Conservation (phyloP, 2,113 vertebrate species). For the Otus sunia region DNA sequence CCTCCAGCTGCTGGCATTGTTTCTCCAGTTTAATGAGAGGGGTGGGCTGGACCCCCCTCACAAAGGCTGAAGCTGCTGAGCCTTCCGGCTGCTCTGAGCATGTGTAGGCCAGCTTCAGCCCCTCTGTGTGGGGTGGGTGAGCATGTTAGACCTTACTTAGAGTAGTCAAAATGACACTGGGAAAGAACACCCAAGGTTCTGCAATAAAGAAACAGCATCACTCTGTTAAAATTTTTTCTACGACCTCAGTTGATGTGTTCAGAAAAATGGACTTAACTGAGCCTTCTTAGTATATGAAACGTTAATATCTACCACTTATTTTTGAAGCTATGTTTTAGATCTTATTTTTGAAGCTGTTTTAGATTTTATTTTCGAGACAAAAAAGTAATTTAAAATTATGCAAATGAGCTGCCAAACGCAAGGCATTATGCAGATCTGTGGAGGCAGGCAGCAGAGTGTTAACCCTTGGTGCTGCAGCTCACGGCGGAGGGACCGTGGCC, state of each 20-base stretch:
- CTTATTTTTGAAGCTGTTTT: conserved; percentile 30
- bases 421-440: conserved; percentile 41
- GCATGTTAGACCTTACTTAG: neutral
- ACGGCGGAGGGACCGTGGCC: fast-evolving
- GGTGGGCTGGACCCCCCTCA: neutral
- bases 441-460: conserved; percentile 4
- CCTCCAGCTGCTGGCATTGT: neutral
- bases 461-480: conserved; percentile 7
- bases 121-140: neutral
- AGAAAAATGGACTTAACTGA: neutral
- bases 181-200: neutral
- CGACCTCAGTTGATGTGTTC: neutral
- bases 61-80: neutral
- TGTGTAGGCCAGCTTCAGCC: neutral
- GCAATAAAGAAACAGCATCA: neutral
- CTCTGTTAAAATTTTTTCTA: neutral
- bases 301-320: neutral
- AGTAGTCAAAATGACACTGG: neutral
- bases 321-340: neutral
- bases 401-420: conserved; percentile 21
- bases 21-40: neutral
- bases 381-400: conserved; percentile 49
- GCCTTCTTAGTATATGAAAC: neutral
- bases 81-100: fast-evolving
- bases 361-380: conserved; percentile 45